Conservation (phyloP, 2,113 vertebrate genomes). For the Chaetops frenatus region DNA sequence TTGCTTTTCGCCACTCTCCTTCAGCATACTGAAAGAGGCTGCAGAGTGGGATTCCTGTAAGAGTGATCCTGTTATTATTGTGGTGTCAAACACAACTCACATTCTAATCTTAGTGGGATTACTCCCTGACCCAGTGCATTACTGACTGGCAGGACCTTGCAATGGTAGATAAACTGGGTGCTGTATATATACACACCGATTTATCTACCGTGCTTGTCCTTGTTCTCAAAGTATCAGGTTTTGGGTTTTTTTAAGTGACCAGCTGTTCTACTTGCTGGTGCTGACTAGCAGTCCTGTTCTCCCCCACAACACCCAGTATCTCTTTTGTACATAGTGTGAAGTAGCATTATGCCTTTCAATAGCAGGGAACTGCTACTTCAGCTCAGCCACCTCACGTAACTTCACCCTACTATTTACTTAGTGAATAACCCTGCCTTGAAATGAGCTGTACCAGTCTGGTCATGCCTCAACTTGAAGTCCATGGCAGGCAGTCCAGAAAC, state of each 20-base stretch:
- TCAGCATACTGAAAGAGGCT: neutral
- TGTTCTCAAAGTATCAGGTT: neutral
- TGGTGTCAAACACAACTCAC: neutral
- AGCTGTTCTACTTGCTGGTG: neutral
- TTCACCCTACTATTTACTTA: neutral
- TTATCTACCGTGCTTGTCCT: neutral
- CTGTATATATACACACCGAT: neutral
- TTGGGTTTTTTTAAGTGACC: neutral
- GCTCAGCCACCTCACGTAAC: neutral
- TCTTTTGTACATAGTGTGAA: accelerated
- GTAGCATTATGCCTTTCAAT: neutral
- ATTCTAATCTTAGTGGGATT: neutral
- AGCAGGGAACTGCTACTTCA: neutral
- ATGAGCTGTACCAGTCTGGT: neutral
- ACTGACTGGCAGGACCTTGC: neutral
- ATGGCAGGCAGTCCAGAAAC: neutral
- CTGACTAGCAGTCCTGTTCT: neutral
- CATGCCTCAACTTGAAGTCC: neutral
- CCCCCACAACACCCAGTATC: neutral
- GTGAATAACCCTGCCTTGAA: neutral
- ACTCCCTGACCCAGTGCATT: neutral
- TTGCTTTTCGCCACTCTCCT: neutral
- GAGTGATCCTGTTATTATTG: neutral
- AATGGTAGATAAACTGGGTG: neutral
- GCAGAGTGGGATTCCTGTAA: neutral